Conservation (phyloP, 2,797 vertebrate species). For the Myotis myotis region DNA sequence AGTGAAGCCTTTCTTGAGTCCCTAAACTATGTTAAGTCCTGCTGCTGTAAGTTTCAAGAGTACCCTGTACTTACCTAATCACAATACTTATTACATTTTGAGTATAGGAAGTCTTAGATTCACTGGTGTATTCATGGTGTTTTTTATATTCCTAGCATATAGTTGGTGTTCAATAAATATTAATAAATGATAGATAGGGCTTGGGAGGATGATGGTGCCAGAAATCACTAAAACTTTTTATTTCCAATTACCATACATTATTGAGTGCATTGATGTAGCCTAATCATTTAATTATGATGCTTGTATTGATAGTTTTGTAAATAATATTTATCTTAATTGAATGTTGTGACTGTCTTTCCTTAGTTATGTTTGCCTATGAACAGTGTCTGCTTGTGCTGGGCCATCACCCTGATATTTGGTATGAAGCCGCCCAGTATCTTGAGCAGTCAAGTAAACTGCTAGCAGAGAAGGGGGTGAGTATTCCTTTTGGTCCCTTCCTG, state of each 20-base stretch:
- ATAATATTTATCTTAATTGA: slow-evolving; percentile 46
- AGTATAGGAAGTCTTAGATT: slow-evolving; percentile 16
- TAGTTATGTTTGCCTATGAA: slow-evolving; percentile 99
- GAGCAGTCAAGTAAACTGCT: slow-evolving; percentile 99
- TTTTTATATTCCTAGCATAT: not conserved
- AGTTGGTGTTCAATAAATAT: slow-evolving; percentile 32
- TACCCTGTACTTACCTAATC: not conserved
- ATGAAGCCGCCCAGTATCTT: slow-evolving; percentile 98
- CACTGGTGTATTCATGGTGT: not conserved
- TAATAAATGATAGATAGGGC: not conserved
- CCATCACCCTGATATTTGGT: slow-evolving; percentile 99
- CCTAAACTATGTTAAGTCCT: slow-evolving; percentile 7
- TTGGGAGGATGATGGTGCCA: not conserved
- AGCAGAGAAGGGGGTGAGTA: slow-evolving; percentile 96
- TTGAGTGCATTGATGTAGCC: not conserved
- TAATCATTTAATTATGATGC: slow-evolving; percentile 32
- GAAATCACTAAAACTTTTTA: slow-evolving; percentile 28
- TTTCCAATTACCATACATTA: slow-evolving; percentile 48
- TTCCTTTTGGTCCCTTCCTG: not conserved
- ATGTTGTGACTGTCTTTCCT: slow-evolving; percentile 48
- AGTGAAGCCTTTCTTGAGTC: slow-evolving; percentile 27
- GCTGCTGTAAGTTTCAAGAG: not conserved
- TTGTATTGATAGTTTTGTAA: slow-evolving; percentile 20
- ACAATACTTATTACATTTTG: not conserved
- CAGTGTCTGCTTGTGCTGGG: slow-evolving; percentile 98